Evolutionary conservation across 2,113 vertebrate species (phyloP), one percentile per base, ranked within the genome.

Genomic region (Piprites chloris): DNA sequence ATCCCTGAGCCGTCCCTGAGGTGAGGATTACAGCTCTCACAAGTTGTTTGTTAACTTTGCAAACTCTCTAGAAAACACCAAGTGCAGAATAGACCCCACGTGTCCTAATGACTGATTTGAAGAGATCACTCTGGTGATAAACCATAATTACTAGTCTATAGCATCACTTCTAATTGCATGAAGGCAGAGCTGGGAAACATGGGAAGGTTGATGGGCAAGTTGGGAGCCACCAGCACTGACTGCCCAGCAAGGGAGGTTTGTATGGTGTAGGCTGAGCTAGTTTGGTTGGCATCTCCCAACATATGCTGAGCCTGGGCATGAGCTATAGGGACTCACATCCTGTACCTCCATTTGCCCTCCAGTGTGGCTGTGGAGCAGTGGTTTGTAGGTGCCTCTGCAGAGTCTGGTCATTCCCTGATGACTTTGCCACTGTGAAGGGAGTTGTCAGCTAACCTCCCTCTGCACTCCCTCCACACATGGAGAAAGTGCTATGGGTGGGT

Each of bases 71-170:
- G 95, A 76, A 89, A 95, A 72, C 85, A 68, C 77, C 67, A 76
- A 88, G 37, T 73, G 85, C 84, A 87, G 81, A 92, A 92, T 22
- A 90, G 87, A 63, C 67, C 76, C 67, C 62, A 19, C 37, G 46
- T 63, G 41, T n/a, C 90, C 89, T 95, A 87, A 94, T 93, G 88
- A 91, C 74, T 80, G 94, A 78, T 91, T 97, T 95, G 88, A 94
- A 80, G 94, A 85, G 74, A 94, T 95, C 87, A 12, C 71, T 87
- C 76, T 5, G 4, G 13, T 90, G 59, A 41, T 87, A 95, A 96
- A 90, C 76, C 42, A 16, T 94, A 87, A 97, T 95, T 96, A 96
- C 85, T 41, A 85, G 67, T 88, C 85, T 84, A 18, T 33, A 92
- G 62, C 55, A 49, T 71, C 72, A n/a, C 5, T 82, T 86, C 17